Percentiles rank a stretch among this genome's conserved stretches.
Conservation (phyloP, 1,140 invertebrate genomes). For the Cryptotermes secundus region DNA sequence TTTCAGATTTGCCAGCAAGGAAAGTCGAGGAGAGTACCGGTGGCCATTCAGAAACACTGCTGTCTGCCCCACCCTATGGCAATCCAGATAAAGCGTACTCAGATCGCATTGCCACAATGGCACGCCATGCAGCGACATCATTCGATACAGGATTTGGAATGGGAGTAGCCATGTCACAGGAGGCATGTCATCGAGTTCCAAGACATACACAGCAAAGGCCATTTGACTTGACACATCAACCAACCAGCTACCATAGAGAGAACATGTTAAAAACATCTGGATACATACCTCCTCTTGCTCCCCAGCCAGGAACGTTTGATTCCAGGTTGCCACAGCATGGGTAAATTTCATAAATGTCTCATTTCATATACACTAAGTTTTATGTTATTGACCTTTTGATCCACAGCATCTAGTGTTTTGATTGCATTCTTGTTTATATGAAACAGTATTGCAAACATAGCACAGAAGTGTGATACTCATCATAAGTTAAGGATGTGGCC, state of each 20-base stretch:
- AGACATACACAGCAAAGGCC: neutral
- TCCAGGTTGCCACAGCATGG: neutral
- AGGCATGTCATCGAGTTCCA: neutral
- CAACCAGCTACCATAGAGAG: neutral
- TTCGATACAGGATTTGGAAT: conserved; percentile 25
- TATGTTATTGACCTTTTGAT: too few species aligned
- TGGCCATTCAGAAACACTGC: neutral
- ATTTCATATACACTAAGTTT: too few species aligned
- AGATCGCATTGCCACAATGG: conserved; percentile 25
- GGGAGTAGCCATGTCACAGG: neutral
- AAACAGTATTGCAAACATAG: too few species aligned
- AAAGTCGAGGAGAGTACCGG: neutral
- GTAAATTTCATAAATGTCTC: neutral
- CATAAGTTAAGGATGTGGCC: too few species aligned
- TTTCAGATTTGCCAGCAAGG: neutral
- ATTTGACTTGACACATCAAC: neutral
- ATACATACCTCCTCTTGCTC: neutral
- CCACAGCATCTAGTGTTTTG: too few species aligned
- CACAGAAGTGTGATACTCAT: too few species aligned
- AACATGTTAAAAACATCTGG: neutral
- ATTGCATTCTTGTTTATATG: too few species aligned
- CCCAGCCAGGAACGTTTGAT: neutral
- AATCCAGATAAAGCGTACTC: neutral
- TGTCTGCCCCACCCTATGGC: neutral
- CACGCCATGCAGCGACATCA: conserved; percentile 15